Percentiles rank a stretch among this genome's conserved stretches.
Evolutionary conservation across 2,113 vertebrate species (phyloP).

Genomic region (Eolophus roseicapilla): DNA sequence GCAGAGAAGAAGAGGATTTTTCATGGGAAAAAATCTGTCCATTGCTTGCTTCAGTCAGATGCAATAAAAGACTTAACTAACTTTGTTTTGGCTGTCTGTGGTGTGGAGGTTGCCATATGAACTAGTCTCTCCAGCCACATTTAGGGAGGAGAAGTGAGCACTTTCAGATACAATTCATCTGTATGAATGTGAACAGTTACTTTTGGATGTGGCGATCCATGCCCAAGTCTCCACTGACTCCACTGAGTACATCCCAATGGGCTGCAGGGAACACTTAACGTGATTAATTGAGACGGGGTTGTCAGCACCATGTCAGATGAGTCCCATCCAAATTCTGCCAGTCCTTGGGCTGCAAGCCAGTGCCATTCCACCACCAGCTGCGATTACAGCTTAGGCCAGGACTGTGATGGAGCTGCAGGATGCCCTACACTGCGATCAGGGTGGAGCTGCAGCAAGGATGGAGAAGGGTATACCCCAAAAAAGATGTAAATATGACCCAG

Average conservation of each 20-base stretch:
- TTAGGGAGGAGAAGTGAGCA: background rate
- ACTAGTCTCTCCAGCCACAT: background rate
- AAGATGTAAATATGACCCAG: background rate
- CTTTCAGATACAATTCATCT: background rate
- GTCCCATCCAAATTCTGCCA: background rate
- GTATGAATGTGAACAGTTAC: background rate
- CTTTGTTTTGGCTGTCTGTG: background rate
- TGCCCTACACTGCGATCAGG: background rate
- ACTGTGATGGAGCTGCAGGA: background rate
- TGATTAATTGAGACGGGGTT: constrained; percentile 15
- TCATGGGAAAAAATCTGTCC: background rate
- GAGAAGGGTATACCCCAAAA: background rate
- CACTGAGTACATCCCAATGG: background rate
- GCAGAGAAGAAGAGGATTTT: background rate
- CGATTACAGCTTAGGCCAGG: background rate
- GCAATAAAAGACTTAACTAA: background rate
- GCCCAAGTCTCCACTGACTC: background rate
- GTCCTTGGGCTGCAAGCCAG: background rate
- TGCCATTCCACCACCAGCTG: constrained; percentile 2
- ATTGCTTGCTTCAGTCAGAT: background rate
- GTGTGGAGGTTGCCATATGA: background rate
- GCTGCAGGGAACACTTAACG: background rate
- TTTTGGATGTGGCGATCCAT: background rate
- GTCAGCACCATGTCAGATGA: background rate
- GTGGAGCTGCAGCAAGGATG: background rate